phyloP scores from a whole-genome alignment of 2,888 invertebrate species.

The Periphyllus acericola region DNA sequence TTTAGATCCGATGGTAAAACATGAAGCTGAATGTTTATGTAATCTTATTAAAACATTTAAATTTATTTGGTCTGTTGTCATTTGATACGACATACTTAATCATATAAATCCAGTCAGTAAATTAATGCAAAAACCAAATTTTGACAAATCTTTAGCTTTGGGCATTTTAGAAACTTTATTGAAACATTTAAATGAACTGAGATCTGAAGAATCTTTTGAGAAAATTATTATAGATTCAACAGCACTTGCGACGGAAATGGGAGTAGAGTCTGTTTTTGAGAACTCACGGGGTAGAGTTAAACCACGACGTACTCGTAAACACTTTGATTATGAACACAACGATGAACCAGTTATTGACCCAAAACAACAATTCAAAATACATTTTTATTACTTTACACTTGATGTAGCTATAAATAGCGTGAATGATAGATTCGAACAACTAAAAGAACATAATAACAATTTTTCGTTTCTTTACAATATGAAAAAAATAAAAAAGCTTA shows the following conservation, averaged over 20 bases:
- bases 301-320: constrained; percentile 15
- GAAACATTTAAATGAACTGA: too few relatives aligned
- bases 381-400: constrained; percentile 35
- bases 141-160: too few relatives aligned
- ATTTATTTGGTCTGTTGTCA: constrained; percentile 3
- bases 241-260: constrained; percentile 10
- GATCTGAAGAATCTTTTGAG: constrained; percentile 6
- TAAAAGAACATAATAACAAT: constrained; percentile 29
- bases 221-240: constrained; percentile 11
- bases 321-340: constrained; percentile 15
- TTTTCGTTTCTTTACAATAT: constrained; percentile 33
- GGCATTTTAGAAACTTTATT: too few relatives aligned
- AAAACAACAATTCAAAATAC: constrained; percentile 36
- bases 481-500: neutral
- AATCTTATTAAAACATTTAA: constrained; percentile 18
- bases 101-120: too few relatives aligned
- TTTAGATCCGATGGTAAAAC: too few relatives aligned
- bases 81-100: too few relatives aligned
- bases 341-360: constrained; percentile 10
- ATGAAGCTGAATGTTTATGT: neutral
- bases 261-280: constrained; percentile 14
- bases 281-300: neutral
- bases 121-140: too few relatives aligned
- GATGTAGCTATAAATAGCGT: constrained; percentile 33
- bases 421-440: constrained; percentile 36